Evolutionary conservation across 2,888 invertebrate genomes (phyloP).

Genomic region (Liodrosophila aerea): DNA sequence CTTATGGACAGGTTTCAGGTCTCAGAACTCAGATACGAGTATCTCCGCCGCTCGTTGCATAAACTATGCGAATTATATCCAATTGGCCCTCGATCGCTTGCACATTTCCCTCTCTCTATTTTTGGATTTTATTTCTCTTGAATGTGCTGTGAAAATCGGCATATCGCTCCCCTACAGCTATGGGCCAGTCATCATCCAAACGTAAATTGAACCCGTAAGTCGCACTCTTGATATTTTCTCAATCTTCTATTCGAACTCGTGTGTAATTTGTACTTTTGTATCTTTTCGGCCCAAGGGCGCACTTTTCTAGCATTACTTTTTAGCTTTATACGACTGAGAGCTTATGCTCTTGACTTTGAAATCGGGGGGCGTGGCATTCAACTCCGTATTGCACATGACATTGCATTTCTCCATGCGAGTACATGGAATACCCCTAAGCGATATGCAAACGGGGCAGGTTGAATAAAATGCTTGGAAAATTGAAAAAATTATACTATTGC

Average conservation of each 20-base stretch:
- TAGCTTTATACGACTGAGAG: constrained; percentile 3
- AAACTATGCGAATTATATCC: constrained; percentile 67
- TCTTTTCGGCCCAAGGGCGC: constrained; percentile 24
- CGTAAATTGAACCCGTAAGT: constrained; percentile 70
- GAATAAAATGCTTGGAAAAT: neutral
- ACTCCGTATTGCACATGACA: no score
- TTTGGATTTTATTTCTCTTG: neutral
- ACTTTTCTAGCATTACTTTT: constrained; percentile 40
- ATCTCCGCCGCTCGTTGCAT: constrained; percentile 59
- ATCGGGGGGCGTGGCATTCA: no score
- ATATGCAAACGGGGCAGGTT: neutral
- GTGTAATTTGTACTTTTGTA: constrained; percentile 47
- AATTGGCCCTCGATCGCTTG: constrained; percentile 35
- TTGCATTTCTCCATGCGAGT: no score
- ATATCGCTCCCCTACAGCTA: constrained; percentile 36
- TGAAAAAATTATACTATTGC: no score
- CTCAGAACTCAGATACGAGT: constrained; percentile 35
- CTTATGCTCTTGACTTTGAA: no score
- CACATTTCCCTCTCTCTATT: neutral
- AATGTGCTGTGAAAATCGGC: constrained; percentile 45
- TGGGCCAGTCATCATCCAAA: constrained; percentile 47
- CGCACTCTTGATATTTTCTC: constrained; percentile 17
- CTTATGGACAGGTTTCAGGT: constrained; percentile 44
- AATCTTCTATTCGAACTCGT: constrained; percentile 14
- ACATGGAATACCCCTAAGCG: no score